Base-by-base conservation (phyloP, 2,797 vertebrate genomes). In the Crocodylus rhombifer region DNA sequence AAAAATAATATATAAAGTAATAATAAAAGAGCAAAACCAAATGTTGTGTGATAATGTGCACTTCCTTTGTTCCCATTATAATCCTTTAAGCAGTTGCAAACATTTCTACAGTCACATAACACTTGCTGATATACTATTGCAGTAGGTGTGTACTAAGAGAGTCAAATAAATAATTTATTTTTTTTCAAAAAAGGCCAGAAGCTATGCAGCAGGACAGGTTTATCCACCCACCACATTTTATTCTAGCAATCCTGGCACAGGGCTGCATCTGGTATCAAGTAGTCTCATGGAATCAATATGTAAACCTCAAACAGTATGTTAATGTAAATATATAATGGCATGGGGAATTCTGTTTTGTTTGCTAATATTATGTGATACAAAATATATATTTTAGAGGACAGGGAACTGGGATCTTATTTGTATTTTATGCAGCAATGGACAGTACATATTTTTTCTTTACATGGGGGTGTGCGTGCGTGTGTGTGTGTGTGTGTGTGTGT, bases 201-300 rank as follows among this genome's bases (percentile, higher is more conserved):
- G 96, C 96, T 97, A 98, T 98, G 98, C 58, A 84, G 98, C 18
- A 91, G 91, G 97, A 97, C 98, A 96, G 98, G 98, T 98, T 98
- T 98, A 97, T 96, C 94, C 95, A 96, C 97, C 94, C 95, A 95
- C 95, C 88, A 95, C 96, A 95, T 96, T 85, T 97, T 92, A 96
- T 97, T 97, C 97, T 93, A 90, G 96, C 95, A 89, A 57, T 91
- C 91, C 96, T 96, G 96, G 97, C 95, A 88, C 84, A 18, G 90
- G 87, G 88, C 80, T 94, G 87, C 89, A 86, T 80, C 84, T 96
- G 92, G 92, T 92, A 97, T 96, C 92, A 96, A 95, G 93, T 86
- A 91, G 91, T 93, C 90, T 90, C 76, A 94, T 88, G 87, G 89
- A 95, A 90, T 91, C 91, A 96, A 91, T 88, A 84, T 16, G 91